A percentile compares a stretch with the other conserved stretches of the same genome.
Conservation (phyloP, 2,113 vertebrate genomes). For the Piaya cayana region DNA sequence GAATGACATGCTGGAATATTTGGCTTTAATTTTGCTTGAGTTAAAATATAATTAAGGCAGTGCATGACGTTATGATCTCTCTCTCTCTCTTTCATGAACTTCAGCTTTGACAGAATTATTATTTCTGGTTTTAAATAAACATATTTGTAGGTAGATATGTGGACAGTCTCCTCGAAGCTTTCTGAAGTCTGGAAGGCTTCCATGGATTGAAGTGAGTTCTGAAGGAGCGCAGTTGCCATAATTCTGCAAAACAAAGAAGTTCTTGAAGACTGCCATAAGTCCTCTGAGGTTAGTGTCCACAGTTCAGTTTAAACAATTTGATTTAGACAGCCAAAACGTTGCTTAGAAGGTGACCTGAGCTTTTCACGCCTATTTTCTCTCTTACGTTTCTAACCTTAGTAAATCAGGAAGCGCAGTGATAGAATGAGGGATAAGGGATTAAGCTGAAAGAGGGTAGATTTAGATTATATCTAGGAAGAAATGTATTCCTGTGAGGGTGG, state of each 20-base stretch:
- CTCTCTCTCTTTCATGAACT: neutral
- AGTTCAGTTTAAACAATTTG: neutral
- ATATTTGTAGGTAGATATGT: neutral
- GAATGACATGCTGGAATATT: conserved; percentile 35
- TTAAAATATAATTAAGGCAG: conserved; percentile 54
- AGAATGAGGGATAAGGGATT: too few relatives aligned
- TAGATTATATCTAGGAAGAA: too few relatives aligned
- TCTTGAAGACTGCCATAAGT: neutral
- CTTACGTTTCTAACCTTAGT: neutral
- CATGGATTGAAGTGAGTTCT: neutral
- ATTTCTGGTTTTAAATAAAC: conserved; percentile 6
- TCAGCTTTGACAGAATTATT: conserved; percentile 3
- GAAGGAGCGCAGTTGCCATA: neutral
- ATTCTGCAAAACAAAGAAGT: neutral
- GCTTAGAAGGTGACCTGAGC: neutral
- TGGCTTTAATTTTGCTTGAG: conserved; percentile 33
- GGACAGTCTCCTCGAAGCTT: neutral
- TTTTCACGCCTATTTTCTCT: neutral
- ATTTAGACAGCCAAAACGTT: neutral
- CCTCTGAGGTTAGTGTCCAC: neutral
- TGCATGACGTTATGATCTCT: neutral
- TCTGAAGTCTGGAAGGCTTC: neutral
- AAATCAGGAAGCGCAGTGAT: neutral
- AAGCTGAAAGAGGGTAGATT: too few relatives aligned
- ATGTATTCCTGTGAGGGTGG: too few relatives aligned